Conservation (phyloP, 2,888 invertebrate species). For the Cecidostiba fungosa region DNA sequence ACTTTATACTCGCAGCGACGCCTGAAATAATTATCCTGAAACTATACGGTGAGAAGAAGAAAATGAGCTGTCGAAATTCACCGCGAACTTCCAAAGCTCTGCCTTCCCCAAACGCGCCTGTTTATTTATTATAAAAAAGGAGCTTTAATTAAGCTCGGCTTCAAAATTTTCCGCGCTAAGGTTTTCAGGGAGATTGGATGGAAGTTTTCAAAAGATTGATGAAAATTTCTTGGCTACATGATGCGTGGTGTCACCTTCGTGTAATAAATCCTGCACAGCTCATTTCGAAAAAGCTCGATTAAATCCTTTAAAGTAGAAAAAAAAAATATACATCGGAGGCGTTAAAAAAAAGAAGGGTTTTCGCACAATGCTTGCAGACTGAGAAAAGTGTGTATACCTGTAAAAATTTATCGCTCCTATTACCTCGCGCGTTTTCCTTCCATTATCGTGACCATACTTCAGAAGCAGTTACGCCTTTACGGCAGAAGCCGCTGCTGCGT, state of each 20-base stretch:
- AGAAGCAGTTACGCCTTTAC: background rate
- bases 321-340: background rate
- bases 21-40: conserved; percentile 32
- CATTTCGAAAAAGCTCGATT: background rate
- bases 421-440: background rate
- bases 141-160: background rate
- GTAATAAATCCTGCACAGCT: background rate
- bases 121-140: background rate
- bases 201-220: background rate
- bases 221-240: background rate
- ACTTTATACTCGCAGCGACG: background rate
- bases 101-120: background rate
- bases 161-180: background rate
- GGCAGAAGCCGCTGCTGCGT: background rate
- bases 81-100: background rate
- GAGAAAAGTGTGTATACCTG: background rate
- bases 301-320: background rate
- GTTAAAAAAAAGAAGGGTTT: background rate
- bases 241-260: background rate
- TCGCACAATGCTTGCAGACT: background rate
- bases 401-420: background rate
- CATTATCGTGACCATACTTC: background rate
- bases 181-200: background rate
- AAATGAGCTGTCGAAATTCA: background rate
- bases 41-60: background rate